Evolutionary conservation across 35 echinoderm and acorn worm genomes (phyloP).

Genomic region (Ptychodera flava): DNA sequence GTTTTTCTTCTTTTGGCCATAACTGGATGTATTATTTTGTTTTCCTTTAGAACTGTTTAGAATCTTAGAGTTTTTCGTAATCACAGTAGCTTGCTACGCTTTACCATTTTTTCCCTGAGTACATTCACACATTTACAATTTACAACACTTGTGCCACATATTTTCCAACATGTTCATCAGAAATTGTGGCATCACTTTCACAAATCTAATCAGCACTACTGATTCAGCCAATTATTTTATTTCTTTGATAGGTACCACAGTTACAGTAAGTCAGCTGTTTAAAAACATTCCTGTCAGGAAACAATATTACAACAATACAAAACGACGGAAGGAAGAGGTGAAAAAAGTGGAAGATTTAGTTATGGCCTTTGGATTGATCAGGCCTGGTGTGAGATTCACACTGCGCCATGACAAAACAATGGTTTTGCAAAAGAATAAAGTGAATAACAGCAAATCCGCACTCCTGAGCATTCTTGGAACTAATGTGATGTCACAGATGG

Average conservation of each 20-base stretch:
- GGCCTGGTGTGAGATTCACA: constrained; percentile 52
- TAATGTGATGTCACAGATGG: constrained; percentile 70
- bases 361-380: constrained; percentile 56
- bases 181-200: too few relatives aligned
- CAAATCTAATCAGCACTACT: too few relatives aligned
- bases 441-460: constrained; percentile 44
- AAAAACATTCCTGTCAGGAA: constrained; percentile 80
- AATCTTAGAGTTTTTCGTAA: too few relatives aligned
- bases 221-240: too few relatives aligned
- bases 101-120: too few relatives aligned
- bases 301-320: constrained; percentile 86
- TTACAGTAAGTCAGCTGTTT: constrained; percentile 68
- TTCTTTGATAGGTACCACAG: constrained; percentile 61
- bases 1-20: too few relatives aligned
- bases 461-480: constrained; percentile 60
- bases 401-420: constrained; percentile 78
- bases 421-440: constrained; percentile 86
- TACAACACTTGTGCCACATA: too few relatives aligned
- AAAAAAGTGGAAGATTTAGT: constrained; percentile 76
- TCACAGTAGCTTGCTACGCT: too few relatives aligned
- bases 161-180: too few relatives aligned
- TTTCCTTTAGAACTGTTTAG: too few relatives aligned
- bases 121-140: too few relatives aligned
- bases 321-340: constrained; percentile 67
- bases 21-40: too few relatives aligned